Evolutionary conservation across 2,888 invertebrate species (phyloP).

Genomic region (Xanthorhoe spadicearia): DNA sequence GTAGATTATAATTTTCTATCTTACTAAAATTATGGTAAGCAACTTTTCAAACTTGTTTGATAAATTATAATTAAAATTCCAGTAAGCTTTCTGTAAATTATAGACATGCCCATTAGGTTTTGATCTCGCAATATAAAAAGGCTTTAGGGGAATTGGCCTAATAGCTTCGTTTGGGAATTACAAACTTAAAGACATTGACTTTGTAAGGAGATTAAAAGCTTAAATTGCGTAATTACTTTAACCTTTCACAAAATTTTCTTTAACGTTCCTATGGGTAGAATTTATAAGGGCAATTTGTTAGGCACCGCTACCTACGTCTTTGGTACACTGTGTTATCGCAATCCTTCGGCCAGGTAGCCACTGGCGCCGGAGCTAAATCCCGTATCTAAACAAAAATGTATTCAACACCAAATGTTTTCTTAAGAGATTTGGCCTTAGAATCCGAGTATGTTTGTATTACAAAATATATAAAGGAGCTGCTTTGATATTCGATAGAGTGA

Average conservation of each 20-base stretch:
- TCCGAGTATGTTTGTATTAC: slow-evolving; percentile 35
- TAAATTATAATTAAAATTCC: slow-evolving; percentile 11
- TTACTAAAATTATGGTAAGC: neutral
- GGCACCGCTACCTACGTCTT: slow-evolving; percentile 45
- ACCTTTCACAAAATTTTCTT: slow-evolving; percentile 52
- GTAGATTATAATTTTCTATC: neutral
- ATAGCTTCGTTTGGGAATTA: slow-evolving; percentile 53
- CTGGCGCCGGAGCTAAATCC: slow-evolving; percentile 23
- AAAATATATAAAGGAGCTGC: slow-evolving; percentile 52
- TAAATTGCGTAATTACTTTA: slow-evolving; percentile 57
- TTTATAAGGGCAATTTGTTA: slow-evolving; percentile 47
- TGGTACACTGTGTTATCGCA: slow-evolving; percentile 38
- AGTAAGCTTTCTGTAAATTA: slow-evolving; percentile 14
- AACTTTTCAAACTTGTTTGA: slow-evolving; percentile 1
- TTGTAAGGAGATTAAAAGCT: slow-evolving; percentile 55
- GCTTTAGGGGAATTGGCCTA: slow-evolving; percentile 43
- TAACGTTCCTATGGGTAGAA: slow-evolving; percentile 47
- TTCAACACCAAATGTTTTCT: slow-evolving; percentile 34
- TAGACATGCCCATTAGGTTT: slow-evolving; percentile 24
- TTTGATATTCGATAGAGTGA: slow-evolving; percentile 61
- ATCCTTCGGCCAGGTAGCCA: slow-evolving; percentile 35
- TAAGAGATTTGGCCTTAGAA: slow-evolving; percentile 35
- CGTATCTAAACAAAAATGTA: slow-evolving; percentile 32
- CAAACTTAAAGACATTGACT: slow-evolving; percentile 55
- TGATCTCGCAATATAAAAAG: slow-evolving; percentile 40